phyloP scores from a whole-genome alignment of 2,888 invertebrate genomes.

The Cryptus viduatorius region DNA sequence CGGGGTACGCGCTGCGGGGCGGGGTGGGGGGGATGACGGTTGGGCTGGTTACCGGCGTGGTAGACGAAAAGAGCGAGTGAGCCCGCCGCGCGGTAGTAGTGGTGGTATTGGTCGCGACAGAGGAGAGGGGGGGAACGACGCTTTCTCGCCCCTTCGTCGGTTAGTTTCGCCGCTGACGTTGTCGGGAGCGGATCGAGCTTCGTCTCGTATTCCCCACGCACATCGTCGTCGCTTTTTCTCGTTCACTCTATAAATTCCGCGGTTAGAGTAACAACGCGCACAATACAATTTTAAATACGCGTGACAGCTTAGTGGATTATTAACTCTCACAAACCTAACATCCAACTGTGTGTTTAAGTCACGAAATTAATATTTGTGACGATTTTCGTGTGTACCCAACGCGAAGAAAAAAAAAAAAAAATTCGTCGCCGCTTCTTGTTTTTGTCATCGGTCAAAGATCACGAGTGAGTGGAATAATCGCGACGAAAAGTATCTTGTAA shows the following conservation, averaged over 20 bases:
- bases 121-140: conserved; percentile 74
- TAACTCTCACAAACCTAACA: background rate
- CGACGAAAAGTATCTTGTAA: too few relatives aligned
- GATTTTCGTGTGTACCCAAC: background rate
- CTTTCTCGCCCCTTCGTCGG: conserved; percentile 76
- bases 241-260: conserved; percentile 46
- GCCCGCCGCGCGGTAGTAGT: conserved; percentile 58
- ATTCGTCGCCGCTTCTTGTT: conserved; percentile 2
- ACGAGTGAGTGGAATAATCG: conserved; percentile 6
- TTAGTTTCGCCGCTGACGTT: conserved; percentile 81
- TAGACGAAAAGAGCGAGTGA: conserved; percentile 34
- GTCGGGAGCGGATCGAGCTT: conserved; percentile 76
- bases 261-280: conserved; percentile 14
- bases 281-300: background rate
- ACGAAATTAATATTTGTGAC: background rate
- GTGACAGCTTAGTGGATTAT: conserved; percentile 20
- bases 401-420: background rate
- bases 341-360: background rate
- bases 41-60: conserved; percentile 48
- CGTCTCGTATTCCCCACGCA: conserved; percentile 65
- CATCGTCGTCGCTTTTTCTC: conserved; percentile 59
- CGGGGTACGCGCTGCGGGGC: conserved; percentile 2
- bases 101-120: conserved; percentile 29
- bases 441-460: background rate
- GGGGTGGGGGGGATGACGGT: conserved; percentile 27